Base-by-base conservation (phyloP, 2,113 vertebrate species). In the Chelonoidis abingdonii region DNA sequence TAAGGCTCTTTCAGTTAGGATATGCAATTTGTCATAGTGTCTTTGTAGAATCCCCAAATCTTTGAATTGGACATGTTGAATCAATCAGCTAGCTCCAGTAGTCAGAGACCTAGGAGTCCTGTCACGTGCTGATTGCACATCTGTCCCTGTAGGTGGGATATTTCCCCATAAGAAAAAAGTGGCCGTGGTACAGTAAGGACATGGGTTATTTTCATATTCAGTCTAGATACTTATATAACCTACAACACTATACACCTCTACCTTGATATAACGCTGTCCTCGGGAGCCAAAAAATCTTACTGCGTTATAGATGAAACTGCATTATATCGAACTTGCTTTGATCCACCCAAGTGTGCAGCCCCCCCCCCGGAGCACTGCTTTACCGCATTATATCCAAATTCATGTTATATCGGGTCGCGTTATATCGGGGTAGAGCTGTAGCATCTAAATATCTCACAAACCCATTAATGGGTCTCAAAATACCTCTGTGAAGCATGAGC, bases 81-180 rank as follows among this genome's bases (percentile, higher is more conserved):
- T 88, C 92, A 82, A 62, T 95, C 81, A 50, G 0, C 0, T 6
- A 35, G 62, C 62, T 35, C 62, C 2, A 4, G 57, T 90, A 78
- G 88, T 24, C 35, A 72, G 53, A 89, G 78, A 89, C 53, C 38
- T 83, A 87, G 24, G 59, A 86, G 56, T 88, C 94, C 84, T 95
- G 56, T 38, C 93, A 88, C 94, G 91, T 96, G 62, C 96, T 97
- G 97, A 94, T 81, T 72, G 35, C 89, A 89, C 92, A 89, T 72
- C 94, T 95, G 93, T 92, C 92, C 89, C 89, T 95, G 41, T 35
- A 65, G 14, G 62, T 35, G 82, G 93, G 87, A 92, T 94, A 94
- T 96, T 96, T 96, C 85, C 87, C 95, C 93, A 96, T 92, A 95
- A 93, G 95, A 65, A 94, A 72, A 89, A 94, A 52, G 83, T 96